Evolutionary conservation across 1,140 invertebrate genomes (phyloP).

Genomic region (Teleopsis dalmanni): DNA sequence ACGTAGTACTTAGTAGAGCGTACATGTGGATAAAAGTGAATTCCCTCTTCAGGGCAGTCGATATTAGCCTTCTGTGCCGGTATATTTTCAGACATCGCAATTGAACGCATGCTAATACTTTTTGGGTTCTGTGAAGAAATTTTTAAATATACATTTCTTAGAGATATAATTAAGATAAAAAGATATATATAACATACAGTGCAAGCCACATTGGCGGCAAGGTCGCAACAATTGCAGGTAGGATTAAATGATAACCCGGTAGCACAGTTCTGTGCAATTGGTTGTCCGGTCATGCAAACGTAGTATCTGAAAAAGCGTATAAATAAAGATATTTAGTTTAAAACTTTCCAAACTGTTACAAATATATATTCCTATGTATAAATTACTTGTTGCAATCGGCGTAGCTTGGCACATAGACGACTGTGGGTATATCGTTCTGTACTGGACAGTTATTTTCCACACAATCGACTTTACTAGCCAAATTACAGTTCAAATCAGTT

Average conservation of each 20-base stretch:
- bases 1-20: conserved; percentile 5
- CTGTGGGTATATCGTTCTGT: background rate
- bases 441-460: conserved; percentile 9
- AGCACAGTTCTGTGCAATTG: background rate
- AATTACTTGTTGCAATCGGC: conserved; percentile 4
- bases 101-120: background rate
- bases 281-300: conserved; percentile 7
- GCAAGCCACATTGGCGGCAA: conserved; percentile 1
- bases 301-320: conserved; percentile 3
- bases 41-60: conserved; percentile 4
- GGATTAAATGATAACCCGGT: conserved; percentile 6
- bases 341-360: background rate
- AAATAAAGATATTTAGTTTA: background rate
- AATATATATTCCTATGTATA: background rate
- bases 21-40: background rate
- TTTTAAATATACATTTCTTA: no score
- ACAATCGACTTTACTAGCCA: conserved; percentile 8
- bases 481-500: conserved; percentile 3
- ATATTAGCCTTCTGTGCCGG: conserved; percentile 4
- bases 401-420: conserved; percentile 3
- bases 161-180: no score
- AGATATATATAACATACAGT: background rate
- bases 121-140: background rate
- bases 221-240: conserved; percentile 4
- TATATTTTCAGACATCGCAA: background rate